Evolutionary conservation across 37 sponge, comb jelly and placozoan species (phyloP), one percentile per base, ranked within the genome.

Genomic region (Diacarnus erythraeanus): DNA sequence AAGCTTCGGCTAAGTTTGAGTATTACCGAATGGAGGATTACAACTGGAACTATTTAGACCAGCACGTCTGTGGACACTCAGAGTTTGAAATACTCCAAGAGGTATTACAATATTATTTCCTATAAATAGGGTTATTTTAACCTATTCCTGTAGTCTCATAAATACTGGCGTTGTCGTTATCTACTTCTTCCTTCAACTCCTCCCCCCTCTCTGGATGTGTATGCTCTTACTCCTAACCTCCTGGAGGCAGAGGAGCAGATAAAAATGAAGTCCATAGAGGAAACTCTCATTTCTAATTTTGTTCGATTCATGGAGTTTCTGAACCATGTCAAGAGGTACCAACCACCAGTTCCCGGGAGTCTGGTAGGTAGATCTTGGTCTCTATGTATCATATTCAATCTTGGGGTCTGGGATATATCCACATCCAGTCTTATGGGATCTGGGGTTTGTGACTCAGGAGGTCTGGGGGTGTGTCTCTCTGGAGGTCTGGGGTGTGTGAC

Each of bases 11-110:
- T 1, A 21, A 66, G 60, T 76, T 75, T 40, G 12, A 54, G 30
- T 43, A 82, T 54, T 75, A 41, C 0, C 60, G 42, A 21, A 38
- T 70, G 57, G 89, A 93, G 74, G 79, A 93, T 57, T 88, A 80
- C 73, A 93, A 93, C 66, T 93, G 93, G 93, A 93, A 93, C 74
- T 93, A 82, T 42, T 79, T 93, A 25, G 93, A 93, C 60, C 89
- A 93, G 40, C 89, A 88, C 80, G 58, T 93, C 37, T 79, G 75
- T 68, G 93, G 93, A 18, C 41, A 82, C 47, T 36, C 70, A 15
- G 89, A 88, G 58, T 93, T 90, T 80, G 81, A 70, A 38, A 78
- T 75, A 1, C 81, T 80, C 23, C 59, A 43, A 36, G 86, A 92
- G 59, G 85, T 91, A 31, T 64, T 64, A 42, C 38, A 74, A 30